A percentile compares a stretch with the other conserved stretches of the same genome.
These are phyloP conservation scores for Ambastaia sidthimunki DNA, from an alignment of 2,797 vertebrate genomes.

Conservation along the genomic window DNA sequence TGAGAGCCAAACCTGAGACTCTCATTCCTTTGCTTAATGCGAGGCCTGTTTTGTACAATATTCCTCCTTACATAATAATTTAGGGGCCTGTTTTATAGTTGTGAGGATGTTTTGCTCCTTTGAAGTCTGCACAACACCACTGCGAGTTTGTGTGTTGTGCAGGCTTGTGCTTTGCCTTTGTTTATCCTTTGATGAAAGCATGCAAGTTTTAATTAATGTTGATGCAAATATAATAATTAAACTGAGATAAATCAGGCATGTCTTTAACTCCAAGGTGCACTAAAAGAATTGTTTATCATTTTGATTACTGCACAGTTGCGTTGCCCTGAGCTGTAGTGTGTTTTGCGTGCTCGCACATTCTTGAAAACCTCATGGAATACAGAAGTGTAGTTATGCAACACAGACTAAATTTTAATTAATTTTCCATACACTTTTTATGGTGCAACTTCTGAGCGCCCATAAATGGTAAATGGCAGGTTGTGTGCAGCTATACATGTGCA, in stretches of 20 bases:
- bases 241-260: neutral
- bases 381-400: conserved; percentile 11
- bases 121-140: conserved; percentile 27
- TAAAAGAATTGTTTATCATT: neutral
- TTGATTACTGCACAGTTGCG: neutral
- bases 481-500: neutral
- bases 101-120: conserved; percentile 31
- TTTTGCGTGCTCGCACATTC: conserved; percentile 11
- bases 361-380: conserved; percentile 6
- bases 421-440: neutral
- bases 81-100: conserved; percentile 40
- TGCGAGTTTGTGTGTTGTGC: neutral
- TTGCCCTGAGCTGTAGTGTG: neutral
- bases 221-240: conserved; percentile 15
- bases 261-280: conserved; percentile 1
- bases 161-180: neutral
- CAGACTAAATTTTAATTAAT: no score
- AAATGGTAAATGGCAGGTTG: neutral
- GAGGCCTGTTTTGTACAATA: conserved; percentile 24
- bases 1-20: conserved; percentile 41
- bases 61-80: conserved; percentile 42
- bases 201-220: neutral
- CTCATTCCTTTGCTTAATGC: conserved; percentile 31
- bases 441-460: neutral
- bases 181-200: neutral